These are phyloP conservation scores for Cichlasoma orientale DNA, from an alignment of 2,797 vertebrate species.

Conservation along the genomic window DNA sequence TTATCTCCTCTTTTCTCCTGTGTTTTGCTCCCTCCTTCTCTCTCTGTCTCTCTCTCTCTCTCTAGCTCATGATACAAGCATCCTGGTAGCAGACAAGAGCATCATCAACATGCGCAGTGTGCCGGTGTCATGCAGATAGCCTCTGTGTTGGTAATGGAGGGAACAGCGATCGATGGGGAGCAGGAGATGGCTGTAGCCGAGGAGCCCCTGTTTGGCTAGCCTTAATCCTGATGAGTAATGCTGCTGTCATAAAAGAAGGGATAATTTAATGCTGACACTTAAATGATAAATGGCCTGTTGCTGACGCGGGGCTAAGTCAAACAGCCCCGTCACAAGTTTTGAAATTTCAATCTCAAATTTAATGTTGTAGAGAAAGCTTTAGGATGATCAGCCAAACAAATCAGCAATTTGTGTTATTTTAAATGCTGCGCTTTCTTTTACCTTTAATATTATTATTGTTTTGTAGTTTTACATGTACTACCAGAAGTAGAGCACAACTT, in stretches of 20 bases:
- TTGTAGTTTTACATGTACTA: no score
- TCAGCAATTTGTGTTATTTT: not conserved
- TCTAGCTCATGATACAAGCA: constrained; percentile 68
- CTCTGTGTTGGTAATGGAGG: constrained; percentile 84
- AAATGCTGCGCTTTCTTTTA: no score
- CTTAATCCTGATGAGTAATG: constrained; percentile 96
- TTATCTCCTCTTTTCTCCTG: constrained; percentile 77
- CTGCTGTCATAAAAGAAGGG: constrained; percentile 94
- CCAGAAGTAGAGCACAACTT: no score
- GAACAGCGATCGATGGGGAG: constrained; percentile 86
- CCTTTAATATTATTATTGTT: no score
- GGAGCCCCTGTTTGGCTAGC: constrained; percentile 80
- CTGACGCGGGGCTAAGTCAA: constrained; percentile 73
- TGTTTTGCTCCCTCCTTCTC: constrained; percentile 60
- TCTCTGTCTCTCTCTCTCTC: constrained; percentile 60
- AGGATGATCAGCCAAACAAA: constrained; percentile 15
- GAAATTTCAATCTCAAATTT: constrained; percentile 87
- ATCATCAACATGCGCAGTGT: constrained; percentile 88
- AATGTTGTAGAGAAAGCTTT: constrained; percentile 48
- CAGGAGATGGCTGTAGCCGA: constrained; percentile 81
- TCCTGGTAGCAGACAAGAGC: constrained; percentile 76
- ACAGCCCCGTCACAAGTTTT: constrained; percentile 84
- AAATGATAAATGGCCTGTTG: constrained; percentile 93
- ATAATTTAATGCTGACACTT: constrained; percentile 96
- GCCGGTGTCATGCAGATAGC: constrained; percentile 89